These are phyloP conservation scores for Scaptomyza cyrtandrae DNA, from an alignment of 2,888 invertebrate genomes.

Conservation along the genomic window DNA sequence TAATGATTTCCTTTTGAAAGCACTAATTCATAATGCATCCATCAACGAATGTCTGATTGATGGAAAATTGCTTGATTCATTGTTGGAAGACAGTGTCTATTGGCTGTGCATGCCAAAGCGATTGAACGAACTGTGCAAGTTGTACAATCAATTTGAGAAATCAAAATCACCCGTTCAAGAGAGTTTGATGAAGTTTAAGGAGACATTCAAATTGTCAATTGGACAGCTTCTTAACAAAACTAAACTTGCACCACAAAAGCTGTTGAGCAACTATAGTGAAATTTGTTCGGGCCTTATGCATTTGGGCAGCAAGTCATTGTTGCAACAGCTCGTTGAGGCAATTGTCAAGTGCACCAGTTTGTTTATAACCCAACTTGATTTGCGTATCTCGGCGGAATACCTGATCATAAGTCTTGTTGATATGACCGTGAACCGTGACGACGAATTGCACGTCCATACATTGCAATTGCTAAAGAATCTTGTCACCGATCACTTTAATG, in stretches of 20 bases:
- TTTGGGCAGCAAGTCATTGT: conserved; percentile 72
- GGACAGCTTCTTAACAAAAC: conserved; percentile 17
- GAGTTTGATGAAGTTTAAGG: conserved; percentile 28
- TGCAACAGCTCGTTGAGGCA: conserved; percentile 65
- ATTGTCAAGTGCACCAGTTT: conserved; percentile 63
- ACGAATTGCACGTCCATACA: conserved; percentile 53
- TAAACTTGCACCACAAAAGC: conserved; percentile 6
- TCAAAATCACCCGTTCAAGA: conserved; percentile 16
- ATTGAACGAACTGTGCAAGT: conserved; percentile 14
- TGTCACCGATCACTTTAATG: conserved; percentile 75
- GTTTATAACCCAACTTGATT: conserved; percentile 49
- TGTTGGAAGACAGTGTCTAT: conserved; percentile 60
- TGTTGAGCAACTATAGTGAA: conserved; percentile 33
- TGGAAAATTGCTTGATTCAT: conserved; percentile 26
- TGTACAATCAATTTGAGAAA: neutral
- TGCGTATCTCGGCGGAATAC: conserved; percentile 68
- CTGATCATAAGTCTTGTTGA: conserved; percentile 71
- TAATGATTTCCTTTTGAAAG: conserved; percentile 65
- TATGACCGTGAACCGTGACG: conserved; percentile 58
- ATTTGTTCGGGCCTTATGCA: conserved; percentile 65
- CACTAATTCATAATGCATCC: conserved; percentile 23
- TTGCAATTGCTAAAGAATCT: conserved; percentile 66
- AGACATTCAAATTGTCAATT: conserved; percentile 32
- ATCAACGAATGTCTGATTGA: neutral
- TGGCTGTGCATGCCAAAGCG: conserved; percentile 46